These are phyloP conservation scores for Metaphire vulgaris DNA, from an alignment of 1,140 invertebrate species.

Conservation along the genomic window DNA sequence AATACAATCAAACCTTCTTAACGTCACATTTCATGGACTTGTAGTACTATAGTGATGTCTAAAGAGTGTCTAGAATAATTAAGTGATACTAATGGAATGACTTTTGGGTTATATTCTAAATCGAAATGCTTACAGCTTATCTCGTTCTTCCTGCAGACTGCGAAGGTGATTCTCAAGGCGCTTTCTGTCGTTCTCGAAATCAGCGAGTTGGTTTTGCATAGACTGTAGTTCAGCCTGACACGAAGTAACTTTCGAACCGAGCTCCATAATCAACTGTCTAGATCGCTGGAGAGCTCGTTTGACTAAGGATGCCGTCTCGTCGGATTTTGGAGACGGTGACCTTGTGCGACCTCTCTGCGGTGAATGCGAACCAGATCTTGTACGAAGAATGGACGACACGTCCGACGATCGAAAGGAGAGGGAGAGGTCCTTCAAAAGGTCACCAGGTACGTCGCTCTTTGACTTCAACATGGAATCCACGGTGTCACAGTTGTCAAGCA, in stretches of 20 bases:
- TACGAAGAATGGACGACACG: background rate
- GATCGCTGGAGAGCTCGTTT: conserved; percentile 41
- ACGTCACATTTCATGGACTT: no score
- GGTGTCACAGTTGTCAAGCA: background rate
- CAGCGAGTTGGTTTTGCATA: conserved; percentile 45
- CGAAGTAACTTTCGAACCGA: conserved; percentile 45
- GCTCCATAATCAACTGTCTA: conserved; percentile 35
- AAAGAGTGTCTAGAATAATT: no score
- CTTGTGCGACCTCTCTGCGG: conserved; percentile 55
- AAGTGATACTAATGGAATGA: no score
- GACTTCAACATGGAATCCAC: background rate
- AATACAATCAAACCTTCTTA: no score
- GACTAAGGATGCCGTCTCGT: conserved; percentile 80
- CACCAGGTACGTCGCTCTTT: background rate
- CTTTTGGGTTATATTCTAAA: no score
- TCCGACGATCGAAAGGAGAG: background rate
- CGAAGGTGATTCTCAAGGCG: conserved; percentile 44
- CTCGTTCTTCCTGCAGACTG: conserved; percentile 46
- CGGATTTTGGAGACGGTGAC: conserved; percentile 84
- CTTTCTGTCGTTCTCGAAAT: conserved; percentile 44
- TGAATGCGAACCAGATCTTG: conserved; percentile 8
- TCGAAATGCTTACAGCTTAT: conserved; percentile 41
- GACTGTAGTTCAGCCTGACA: conserved; percentile 39
- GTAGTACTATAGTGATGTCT: no score
- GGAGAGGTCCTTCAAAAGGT: background rate